Evolutionary conservation across 1,140 invertebrate species (phyloP).

Genomic region (Apis mellifera): DNA sequence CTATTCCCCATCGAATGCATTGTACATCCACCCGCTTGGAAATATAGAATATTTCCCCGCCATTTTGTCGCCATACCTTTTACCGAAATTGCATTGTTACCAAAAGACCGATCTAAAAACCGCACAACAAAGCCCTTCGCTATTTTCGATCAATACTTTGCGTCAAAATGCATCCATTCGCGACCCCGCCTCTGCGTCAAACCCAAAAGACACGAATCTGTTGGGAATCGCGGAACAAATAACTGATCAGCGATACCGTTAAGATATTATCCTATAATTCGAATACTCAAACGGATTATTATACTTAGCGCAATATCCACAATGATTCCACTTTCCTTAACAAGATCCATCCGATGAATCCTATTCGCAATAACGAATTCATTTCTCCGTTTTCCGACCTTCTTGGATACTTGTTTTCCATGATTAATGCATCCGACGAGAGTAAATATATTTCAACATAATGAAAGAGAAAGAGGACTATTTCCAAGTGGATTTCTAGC

Average conservation of each 20-base stretch:
- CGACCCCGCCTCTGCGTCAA: no score
- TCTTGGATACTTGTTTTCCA: conserved; percentile 17
- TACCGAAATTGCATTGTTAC: not conserved
- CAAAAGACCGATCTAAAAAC: not conserved
- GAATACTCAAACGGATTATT: no score
- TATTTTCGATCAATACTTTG: not conserved
- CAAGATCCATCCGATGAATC: not conserved
- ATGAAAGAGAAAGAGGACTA: conserved; percentile 15
- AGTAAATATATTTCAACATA: conserved; percentile 33
- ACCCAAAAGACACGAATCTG: not conserved
- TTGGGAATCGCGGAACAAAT: not conserved
- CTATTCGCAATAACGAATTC: conserved; percentile 22
- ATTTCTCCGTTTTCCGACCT: conserved; percentile 10
- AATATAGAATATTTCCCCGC: not conserved
- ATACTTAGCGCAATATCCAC: not conserved
- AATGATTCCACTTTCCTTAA: not conserved
- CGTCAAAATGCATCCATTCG: not conserved
- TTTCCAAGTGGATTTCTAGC: conserved; percentile 2
- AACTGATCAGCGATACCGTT: not conserved
- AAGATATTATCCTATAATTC: not conserved
- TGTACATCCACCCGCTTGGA: not conserved
- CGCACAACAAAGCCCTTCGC: no score
- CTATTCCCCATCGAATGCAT: no score
- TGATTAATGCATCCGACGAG: conserved; percentile 35
- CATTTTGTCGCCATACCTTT: not conserved